These are phyloP conservation scores for Dreissena rostriformis DNA, from an alignment of 1,140 invertebrate species.

Conservation along the genomic window DNA sequence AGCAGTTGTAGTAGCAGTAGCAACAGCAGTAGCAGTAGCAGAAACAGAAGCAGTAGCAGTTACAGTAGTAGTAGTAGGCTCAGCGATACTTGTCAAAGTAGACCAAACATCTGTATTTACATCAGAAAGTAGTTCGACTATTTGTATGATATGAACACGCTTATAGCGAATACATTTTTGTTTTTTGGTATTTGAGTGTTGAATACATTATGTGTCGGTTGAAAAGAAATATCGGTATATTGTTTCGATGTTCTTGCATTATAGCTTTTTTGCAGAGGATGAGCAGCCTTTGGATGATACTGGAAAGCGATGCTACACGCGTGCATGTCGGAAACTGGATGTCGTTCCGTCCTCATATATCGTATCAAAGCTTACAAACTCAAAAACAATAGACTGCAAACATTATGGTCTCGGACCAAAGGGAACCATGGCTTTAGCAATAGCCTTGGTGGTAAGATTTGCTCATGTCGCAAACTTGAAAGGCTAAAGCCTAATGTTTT, in stretches of 20 bases:
- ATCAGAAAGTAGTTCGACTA: background rate
- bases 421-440: slow-evolving; percentile 73
- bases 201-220: background rate
- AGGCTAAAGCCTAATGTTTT: too few relatives aligned
- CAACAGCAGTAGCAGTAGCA: background rate
- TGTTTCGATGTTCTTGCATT: background rate
- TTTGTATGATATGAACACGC: too few relatives aligned
- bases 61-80: background rate
- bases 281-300: slow-evolving; percentile 69
- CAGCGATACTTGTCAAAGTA: background rate
- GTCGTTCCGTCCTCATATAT: slow-evolving; percentile 68
- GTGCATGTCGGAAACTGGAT: slow-evolving; percentile 72
- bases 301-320: slow-evolving; percentile 71
- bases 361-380: slow-evolving; percentile 63
- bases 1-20: background rate
- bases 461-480: too few relatives aligned
- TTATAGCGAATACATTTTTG: too few relatives aligned
- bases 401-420: slow-evolving; percentile 73
- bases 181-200: too few relatives aligned
- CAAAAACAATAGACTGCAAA: slow-evolving; percentile 65
- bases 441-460: slow-evolving; percentile 73
- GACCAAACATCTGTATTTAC: too few relatives aligned
- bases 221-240: background rate
- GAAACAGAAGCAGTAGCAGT: background rate
- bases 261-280: slow-evolving; percentile 48